Base-by-base conservation (phyloP, 1,140 invertebrate genomes). In the Mactra quadrangularis region DNA sequence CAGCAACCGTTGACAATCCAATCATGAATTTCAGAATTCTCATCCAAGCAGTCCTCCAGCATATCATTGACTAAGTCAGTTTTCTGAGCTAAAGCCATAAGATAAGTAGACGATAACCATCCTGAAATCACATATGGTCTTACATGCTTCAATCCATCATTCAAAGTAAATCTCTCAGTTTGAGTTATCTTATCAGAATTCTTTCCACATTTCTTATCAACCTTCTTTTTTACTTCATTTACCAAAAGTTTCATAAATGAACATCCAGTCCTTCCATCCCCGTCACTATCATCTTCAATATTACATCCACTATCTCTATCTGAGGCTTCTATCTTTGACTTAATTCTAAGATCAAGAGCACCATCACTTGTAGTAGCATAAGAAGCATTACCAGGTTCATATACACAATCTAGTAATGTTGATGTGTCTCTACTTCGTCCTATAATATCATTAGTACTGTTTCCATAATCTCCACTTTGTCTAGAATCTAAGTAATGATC, bases 1-100 rank as follows among this genome's bases (percentile, higher is more conserved):
- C 64, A 25, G 38, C 77, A 81, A 22, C 35, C 71, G 22, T 59
- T 35, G 15, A 81, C 52, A 25, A 81, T 53, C 77, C 77, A 81
- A 50, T 59, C 50, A 9, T 60, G 9, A 38, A 81, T 60, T 22
- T 81, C 55, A 27, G 52, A 64, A 17, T 81, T 60, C 25, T 66
- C 13, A 25, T 81, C 35, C n/a, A 81, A 22, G 22, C 35, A 19
- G 55, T 81, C 33, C 27, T 57, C 64, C 27, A 81, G 71, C 64
- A 81, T 70, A 6, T 71, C 64, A 59, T 81, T 70, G 27, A 70
- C 64, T 7, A 81, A 45, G 55, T 81, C 77, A 25, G 35, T 19
- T n/a, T 71, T 70, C 29, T 60, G 35, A 25, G 62, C 62, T 9
- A 81, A 17, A 25, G 77, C 77, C 52, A 71, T 81, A 9, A 81